Evolutionary conservation across 53 echinoderm and acorn worm species (phyloP), one percentile per base, ranked within the genome.

Genomic region (Luidia sarsii): DNA sequence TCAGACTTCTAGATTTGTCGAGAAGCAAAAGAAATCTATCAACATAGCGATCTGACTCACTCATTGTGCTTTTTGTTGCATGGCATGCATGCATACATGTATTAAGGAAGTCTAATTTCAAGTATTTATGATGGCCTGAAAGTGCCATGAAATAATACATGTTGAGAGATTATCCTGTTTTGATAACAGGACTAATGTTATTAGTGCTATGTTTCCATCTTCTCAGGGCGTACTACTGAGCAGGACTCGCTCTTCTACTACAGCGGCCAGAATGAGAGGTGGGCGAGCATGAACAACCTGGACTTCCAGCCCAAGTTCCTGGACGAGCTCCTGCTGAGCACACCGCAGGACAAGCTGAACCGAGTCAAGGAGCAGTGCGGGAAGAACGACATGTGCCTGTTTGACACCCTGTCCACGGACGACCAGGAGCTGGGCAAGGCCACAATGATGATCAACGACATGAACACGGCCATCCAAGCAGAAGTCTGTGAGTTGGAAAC

Each of bases 231-330:
- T 45, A 27, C 70, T 2, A 49, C 65, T 21, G 49, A 60, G 3
- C 63, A 59, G 3, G 38, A 73, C 39, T 70, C 81, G 14, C 39
- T 79, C 0, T 85, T 89, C 41, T 11, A 38, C 0, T 89, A 89
- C 52, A n/a, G n/a, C n/a, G 10, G 37, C 6, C 71, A 79, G 4
- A 71, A 65, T 54, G 55, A 21, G 24, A 51, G 36, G 6, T 89
- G 85, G 80, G 34, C 64, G 1, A 66, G 71, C 48, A 71, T 53
- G 57, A 89, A 89, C 50, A 71, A 85, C 46, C 53, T 63, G 27
- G 54, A 60, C 38, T 89, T 89, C 54, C 39, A 61, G 2, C 90
- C 90, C 13, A 18, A 63, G 33, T 89, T 89, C 46, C 48, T 89
- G 43, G 90, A 89, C 51, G 90, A 89, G 33, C 79, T 89, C 1